Evolutionary conservation across 2,113 vertebrate species (phyloP).

Genomic region (Odocoileus virginianus): DNA sequence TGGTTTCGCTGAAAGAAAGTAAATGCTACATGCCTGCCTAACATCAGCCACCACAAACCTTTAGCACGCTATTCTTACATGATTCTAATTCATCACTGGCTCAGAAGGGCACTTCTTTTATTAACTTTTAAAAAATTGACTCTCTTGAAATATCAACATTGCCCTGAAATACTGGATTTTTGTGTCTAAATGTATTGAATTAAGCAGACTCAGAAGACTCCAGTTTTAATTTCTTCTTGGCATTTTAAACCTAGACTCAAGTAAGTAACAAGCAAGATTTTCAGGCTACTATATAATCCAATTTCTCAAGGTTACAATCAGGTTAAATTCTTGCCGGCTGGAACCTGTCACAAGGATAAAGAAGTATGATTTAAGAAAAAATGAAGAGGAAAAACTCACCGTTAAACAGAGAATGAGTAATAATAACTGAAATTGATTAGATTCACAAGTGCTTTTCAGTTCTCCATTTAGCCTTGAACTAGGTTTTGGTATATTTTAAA

Average conservation of each 20-base stretch:
- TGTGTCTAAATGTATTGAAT: conserved; percentile 55
- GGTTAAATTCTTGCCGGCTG: conserved; percentile 53
- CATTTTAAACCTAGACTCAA: conserved; percentile 54
- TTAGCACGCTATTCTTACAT: conserved; percentile 4
- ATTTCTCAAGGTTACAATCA: conserved; percentile 62
- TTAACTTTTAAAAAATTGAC: conserved; percentile 50
- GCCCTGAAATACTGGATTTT: conserved; percentile 54
- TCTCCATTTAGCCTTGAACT: not conserved
- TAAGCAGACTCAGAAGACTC: conserved; percentile 13
- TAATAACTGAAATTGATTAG: conserved; percentile 29
- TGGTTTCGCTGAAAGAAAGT: conserved; percentile 50
- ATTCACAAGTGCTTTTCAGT: conserved; percentile 23
- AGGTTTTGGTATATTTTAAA: conserved; percentile 11
- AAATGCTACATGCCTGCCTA: conserved; percentile 16
- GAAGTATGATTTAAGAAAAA: conserved; percentile 57
- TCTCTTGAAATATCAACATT: conserved; percentile 57
- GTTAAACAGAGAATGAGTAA: conserved; percentile 47
- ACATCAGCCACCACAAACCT: conserved; percentile 3
- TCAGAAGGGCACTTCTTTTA: conserved; percentile 20
- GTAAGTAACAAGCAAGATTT: conserved; percentile 58
- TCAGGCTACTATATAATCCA: conserved; percentile 51
- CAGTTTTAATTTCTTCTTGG: conserved; percentile 61
- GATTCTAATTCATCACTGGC: conserved; percentile 32
- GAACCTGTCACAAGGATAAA: conserved; percentile 48
- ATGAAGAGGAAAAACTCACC: not conserved